Evolutionary conservation across 2,113 vertebrate species (phyloP).

Genomic region (Panthera uncia): DNA sequence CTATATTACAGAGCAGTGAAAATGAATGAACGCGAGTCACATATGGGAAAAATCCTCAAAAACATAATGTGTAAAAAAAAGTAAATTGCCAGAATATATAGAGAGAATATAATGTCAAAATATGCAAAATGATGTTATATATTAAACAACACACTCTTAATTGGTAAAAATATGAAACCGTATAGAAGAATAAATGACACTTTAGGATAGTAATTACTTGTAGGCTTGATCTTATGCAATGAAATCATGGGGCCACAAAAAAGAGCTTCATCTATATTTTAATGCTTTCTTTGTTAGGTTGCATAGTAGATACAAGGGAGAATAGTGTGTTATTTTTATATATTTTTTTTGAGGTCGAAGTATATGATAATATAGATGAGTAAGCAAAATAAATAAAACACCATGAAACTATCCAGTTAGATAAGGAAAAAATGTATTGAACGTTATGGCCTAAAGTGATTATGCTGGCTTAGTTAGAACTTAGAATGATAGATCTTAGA

Average conservation of each 20-base stretch:
- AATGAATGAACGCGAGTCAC: neutral
- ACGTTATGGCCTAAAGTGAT: neutral
- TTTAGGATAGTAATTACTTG: neutral
- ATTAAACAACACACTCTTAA: neutral
- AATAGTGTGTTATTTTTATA: neutral
- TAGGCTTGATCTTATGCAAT: neutral
- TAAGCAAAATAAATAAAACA: conserved; percentile 25
- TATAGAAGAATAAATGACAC: neutral
- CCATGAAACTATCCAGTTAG: neutral
- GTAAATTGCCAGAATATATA: neutral
- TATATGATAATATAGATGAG: neutral
- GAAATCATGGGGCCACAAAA: neutral
- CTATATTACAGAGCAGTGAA: neutral
- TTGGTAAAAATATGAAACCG: neutral
- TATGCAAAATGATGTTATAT: neutral
- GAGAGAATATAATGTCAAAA: neutral
- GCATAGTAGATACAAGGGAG: neutral
- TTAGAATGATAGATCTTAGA: neutral
- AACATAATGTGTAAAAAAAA: neutral
- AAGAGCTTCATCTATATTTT: neutral
- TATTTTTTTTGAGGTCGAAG: neutral
- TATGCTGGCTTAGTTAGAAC: neutral
- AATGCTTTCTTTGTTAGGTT: neutral
- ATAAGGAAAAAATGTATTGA: neutral
- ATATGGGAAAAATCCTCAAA: neutral